phyloP scores from a whole-genome alignment of 2,888 invertebrate genomes.

The Apocheima hispidaria region DNA sequence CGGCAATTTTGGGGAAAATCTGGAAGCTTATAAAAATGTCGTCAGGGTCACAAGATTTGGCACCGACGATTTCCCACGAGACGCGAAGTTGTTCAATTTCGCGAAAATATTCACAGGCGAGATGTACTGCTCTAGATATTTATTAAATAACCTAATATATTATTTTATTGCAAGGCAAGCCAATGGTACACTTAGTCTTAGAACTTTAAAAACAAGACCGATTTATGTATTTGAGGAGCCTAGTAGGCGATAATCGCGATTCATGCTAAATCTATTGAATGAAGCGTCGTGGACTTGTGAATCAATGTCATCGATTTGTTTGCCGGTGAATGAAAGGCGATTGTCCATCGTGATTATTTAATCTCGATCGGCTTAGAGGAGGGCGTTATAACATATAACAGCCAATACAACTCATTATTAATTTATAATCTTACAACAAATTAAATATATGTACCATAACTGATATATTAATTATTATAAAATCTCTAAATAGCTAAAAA shows the following conservation, averaged over 20 bases:
- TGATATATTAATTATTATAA: no score
- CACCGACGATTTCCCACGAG: slow-evolving; percentile 26
- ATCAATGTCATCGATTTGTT: slow-evolving; percentile 25
- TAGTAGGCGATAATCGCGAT: slow-evolving; percentile 17
- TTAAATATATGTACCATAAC: no score
- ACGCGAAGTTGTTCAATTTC: slow-evolving; percentile 35
- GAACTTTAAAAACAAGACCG: neutral
- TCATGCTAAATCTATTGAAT: slow-evolving; percentile 25
- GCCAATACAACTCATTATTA: no score
- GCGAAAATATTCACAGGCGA: slow-evolving; percentile 27
- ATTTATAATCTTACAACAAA: no score
- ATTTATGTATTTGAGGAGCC: neutral
- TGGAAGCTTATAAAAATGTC: slow-evolving; percentile 27
- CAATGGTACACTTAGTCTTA: slow-evolving; percentile 5
- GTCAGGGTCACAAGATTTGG: slow-evolving; percentile 29
- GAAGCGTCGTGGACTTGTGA: slow-evolving; percentile 11
- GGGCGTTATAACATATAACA: no score
- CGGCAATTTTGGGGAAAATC: slow-evolving; percentile 23
- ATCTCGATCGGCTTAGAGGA: slow-evolving; percentile 21
- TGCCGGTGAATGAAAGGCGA: slow-evolving; percentile 30
- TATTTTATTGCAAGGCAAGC: slow-evolving; percentile 4
- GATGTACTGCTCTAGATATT: slow-evolving; percentile 36
- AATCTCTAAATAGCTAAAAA: no score
- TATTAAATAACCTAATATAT: slow-evolving; percentile 29
- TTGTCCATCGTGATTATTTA: slow-evolving; percentile 31